Evolutionary conservation across 2,113 vertebrate species (phyloP).

Genomic region (Numida meleagris): DNA sequence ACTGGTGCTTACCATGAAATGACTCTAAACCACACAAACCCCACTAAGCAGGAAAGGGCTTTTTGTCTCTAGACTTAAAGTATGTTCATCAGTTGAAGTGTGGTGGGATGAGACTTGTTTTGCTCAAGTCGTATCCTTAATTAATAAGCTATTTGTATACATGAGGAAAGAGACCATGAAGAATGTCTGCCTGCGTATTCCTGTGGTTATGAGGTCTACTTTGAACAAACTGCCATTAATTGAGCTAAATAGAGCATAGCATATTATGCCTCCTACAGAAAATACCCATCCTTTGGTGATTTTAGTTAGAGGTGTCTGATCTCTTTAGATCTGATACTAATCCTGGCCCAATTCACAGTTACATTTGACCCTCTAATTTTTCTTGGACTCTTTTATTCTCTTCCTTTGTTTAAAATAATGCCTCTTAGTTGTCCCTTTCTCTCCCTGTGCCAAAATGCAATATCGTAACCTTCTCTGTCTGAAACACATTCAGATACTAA

Average conservation of each 20-base stretch:
- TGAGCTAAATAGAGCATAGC: not conserved
- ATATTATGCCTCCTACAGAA: not conserved
- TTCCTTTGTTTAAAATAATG: not conserved
- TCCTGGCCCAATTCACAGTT: not conserved
- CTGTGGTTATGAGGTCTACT: constrained; percentile 28
- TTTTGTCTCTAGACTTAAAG: not conserved
- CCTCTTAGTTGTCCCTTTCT: not conserved
- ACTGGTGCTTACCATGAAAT: not conserved
- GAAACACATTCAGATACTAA: not conserved
- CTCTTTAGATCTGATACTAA: not conserved
- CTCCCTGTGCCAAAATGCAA: not conserved
- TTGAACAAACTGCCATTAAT: constrained; percentile 17
- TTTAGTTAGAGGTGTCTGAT: not conserved
- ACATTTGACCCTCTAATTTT: not conserved
- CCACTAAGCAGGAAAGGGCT: constrained; percentile 5
- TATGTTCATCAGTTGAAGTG: not conserved
- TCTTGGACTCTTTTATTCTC: not conserved
- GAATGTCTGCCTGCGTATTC: not conserved
- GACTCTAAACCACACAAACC: constrained; percentile 34
- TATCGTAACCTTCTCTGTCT: not conserved
- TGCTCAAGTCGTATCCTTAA: not conserved
- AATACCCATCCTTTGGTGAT: not conserved
- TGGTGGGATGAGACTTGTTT: not conserved
- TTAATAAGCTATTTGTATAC: constrained; percentile 35
- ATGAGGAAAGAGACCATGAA: not conserved